Evolutionary conservation across 2,888 invertebrate species (phyloP).

Genomic region (Drosophila pegasa): DNA sequence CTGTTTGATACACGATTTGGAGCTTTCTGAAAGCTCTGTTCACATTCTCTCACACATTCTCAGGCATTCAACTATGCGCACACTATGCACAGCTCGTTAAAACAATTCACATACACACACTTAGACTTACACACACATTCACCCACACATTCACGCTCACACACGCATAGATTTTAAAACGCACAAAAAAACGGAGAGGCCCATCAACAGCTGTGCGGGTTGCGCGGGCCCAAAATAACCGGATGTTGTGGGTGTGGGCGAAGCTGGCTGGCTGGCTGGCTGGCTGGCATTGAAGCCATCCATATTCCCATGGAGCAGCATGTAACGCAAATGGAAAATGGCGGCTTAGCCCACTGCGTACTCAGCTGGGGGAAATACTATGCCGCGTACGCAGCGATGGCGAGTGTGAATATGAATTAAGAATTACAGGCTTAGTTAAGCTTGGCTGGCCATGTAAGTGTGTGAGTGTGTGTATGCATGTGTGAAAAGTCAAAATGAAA

Average conservation of each 20-base stretch:
- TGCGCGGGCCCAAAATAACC: conserved; percentile 21
- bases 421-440: conserved; percentile 51
- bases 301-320: conserved; percentile 25
- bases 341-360: conserved; percentile 40
- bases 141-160: conserved; percentile 4
- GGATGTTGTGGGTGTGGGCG: conserved; percentile 32
- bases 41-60: conserved; percentile 2
- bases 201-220: conserved; percentile 51
- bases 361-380: conserved; percentile 73
- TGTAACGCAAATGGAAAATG: conserved; percentile 58
- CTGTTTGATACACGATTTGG: conserved; percentile 2
- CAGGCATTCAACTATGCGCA: conserved; percentile 8
- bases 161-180: conserved; percentile 17
- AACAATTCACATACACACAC: conserved; percentile 6
- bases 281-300: conserved; percentile 24
- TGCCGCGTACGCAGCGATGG: conserved; percentile 52
- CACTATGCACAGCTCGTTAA: conserved; percentile 21
- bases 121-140: not conserved
- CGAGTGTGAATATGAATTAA: conserved; percentile 59
- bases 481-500: conserved; percentile 2
- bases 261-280: conserved; percentile 22
- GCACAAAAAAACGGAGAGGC: conserved; percentile 19
- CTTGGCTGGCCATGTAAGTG: conserved; percentile 9
- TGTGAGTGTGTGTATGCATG: not conserved
- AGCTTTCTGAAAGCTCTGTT: conserved; percentile 21